These are phyloP conservation scores for Oxyteleia sp. DNA, from an alignment of 2,888 invertebrate species.

Conservation along the genomic window DNA sequence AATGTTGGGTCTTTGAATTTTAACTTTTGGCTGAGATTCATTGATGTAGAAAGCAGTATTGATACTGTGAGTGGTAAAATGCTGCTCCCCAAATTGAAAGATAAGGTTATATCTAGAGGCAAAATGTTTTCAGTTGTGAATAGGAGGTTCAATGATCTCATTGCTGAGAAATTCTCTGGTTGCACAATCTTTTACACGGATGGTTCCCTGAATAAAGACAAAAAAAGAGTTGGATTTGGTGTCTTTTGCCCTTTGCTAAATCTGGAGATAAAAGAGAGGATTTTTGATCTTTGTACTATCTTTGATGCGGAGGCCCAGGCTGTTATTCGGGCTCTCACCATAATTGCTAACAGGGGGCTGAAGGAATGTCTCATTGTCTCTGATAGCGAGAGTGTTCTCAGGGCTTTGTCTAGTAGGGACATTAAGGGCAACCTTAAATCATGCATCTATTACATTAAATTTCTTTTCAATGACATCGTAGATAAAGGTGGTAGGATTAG, in stretches of 20 bases:
- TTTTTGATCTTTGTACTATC: too few species aligned
- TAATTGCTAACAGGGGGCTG: neutral
- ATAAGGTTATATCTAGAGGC: neutral
- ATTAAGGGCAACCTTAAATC: neutral
- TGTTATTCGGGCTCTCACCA: neutral
- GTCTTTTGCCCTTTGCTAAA: neutral
- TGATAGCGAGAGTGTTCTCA: neutral
- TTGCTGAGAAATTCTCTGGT: neutral
- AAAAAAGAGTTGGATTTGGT: neutral
- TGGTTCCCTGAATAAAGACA: neutral
- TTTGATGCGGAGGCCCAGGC: neutral
- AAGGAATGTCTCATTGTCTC: neutral
- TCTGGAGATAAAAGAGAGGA: neutral
- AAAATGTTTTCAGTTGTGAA: neutral
- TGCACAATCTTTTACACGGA: neutral
- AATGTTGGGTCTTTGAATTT: neutral
- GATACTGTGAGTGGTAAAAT: neutral
- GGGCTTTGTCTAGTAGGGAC: neutral
- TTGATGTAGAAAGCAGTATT: neutral
- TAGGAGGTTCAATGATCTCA: conserved; percentile 3
- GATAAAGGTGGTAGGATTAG: too few species aligned
- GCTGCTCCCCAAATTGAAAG: neutral
- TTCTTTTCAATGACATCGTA: neutral
- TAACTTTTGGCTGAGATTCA: neutral
- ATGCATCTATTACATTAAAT: neutral